phyloP scores from a whole-genome alignment of 2,113 vertebrate genomes.

The Saimiri boliviensis region DNA sequence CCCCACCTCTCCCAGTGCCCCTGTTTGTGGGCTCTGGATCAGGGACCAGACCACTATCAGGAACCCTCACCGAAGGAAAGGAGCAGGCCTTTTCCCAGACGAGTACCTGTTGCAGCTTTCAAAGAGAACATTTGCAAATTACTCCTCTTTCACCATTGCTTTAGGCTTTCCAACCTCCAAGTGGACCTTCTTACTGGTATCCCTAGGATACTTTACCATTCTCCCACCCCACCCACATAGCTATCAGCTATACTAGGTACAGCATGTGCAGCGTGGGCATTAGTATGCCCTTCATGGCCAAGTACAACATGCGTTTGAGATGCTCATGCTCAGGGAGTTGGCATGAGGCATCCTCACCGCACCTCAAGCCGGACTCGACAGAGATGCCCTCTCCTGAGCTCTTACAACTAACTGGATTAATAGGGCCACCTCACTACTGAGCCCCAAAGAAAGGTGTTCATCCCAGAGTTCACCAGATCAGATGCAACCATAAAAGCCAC shows the following conservation, averaged over 20 bases:
- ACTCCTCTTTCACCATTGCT: neutral
- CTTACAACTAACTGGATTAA: conserved; percentile 32
- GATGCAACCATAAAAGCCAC: conserved; percentile 64
- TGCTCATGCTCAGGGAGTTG: neutral
- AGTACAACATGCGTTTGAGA: neutral
- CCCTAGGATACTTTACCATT: neutral
- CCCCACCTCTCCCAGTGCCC: too few relatives aligned
- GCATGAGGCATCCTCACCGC: neutral
- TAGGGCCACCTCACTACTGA: conserved; percentile 33
- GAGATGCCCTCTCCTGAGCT: neutral
- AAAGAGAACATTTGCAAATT: neutral
- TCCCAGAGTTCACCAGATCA: conserved; percentile 36
- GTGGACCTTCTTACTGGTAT: neutral
- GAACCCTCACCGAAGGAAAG: neutral
- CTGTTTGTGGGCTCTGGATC: neutral
- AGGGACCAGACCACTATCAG: neutral
- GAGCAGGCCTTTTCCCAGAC: neutral
- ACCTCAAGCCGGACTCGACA: conserved; percentile 30
- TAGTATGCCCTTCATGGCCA: neutral
- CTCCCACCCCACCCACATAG: fast-evolving
- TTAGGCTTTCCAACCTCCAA: neutral
- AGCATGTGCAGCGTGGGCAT: neutral
- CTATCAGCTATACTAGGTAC: neutral
- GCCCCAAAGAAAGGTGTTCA: conserved; percentile 59
- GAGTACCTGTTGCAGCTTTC: neutral